Evolutionary conservation across 2,113 vertebrate genomes (phyloP).

Genomic region (Tamias sibiricus): DNA sequence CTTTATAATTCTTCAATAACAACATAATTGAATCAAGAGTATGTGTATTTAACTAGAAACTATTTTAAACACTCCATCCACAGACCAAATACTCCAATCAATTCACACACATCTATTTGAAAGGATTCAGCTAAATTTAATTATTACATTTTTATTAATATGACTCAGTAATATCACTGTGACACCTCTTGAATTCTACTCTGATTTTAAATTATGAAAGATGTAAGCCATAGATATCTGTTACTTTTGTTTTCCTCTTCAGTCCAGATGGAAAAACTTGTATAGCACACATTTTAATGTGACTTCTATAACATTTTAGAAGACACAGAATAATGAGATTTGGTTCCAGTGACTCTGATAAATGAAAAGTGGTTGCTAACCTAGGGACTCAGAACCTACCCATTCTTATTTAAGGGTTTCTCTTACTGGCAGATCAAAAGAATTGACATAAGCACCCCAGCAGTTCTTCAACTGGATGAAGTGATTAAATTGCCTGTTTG

Average conservation of each 20-base stretch:
- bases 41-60: conserved; percentile 31
- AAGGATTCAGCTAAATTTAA: conserved; percentile 30
- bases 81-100: neutral
- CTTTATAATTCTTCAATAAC: conserved; percentile 49
- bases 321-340: conserved; percentile 66
- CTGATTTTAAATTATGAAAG: conserved; percentile 19
- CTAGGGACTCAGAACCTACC: conserved; percentile 48
- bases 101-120: neutral
- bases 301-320: conserved; percentile 61
- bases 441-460: neutral
- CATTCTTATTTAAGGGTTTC: conserved; percentile 55
- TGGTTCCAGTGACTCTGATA: conserved; percentile 31
- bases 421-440: conserved; percentile 38
- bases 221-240: conserved; percentile 29
- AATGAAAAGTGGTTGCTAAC: conserved; percentile 64
- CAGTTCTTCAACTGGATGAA: conserved; percentile 29
- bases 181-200: conserved; percentile 8
- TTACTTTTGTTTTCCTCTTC: conserved; percentile 51
- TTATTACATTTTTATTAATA: conserved; percentile 1
- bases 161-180: neutral
- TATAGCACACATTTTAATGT: conserved; percentile 48
- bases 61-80: conserved; percentile 37
- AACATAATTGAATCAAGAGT: neutral
- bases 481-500: conserved; percentile 21
- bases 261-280: conserved; percentile 43